Conservation (phyloP, 1,140 invertebrate species). For the Drosophila baimaii region DNA sequence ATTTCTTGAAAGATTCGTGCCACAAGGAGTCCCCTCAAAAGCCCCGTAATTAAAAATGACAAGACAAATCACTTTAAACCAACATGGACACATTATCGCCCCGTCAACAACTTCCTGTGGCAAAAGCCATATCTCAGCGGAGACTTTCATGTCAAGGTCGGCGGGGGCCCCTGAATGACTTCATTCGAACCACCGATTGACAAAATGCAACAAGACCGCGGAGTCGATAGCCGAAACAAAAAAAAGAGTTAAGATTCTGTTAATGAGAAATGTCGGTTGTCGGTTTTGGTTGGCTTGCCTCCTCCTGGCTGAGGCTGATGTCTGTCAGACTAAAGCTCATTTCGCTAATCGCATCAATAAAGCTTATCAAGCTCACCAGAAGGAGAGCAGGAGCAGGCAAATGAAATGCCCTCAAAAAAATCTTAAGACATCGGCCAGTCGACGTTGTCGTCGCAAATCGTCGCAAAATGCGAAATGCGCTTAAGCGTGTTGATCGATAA, state of each 20-base stretch:
- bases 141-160: constrained; percentile 54
- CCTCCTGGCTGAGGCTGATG: constrained; percentile 31
- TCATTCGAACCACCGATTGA: constrained; percentile 58
- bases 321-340: constrained; percentile 68
- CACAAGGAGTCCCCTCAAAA: background rate
- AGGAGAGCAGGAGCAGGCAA: constrained; percentile 24
- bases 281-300: constrained; percentile 51
- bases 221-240: constrained; percentile 55
- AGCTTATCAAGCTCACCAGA: constrained; percentile 73
- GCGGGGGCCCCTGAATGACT: constrained; percentile 55
- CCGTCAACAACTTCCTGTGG: constrained; percentile 32
- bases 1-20: background rate
- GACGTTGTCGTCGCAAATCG: constrained; percentile 35
- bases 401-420: constrained; percentile 67
- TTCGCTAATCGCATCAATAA: constrained; percentile 82
- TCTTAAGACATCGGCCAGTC: constrained; percentile 38
- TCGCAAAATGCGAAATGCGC: constrained; percentile 65
- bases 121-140: constrained; percentile 22
- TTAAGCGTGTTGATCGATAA: constrained; percentile 82
- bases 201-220: constrained; percentile 69
- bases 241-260: constrained; percentile 50
- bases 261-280: constrained; percentile 82
- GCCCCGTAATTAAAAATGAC: constrained; percentile 18
- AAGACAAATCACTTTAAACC: constrained; percentile 36
- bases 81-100: constrained; percentile 9